These are phyloP conservation scores for Xyliphius kryptos DNA, from an alignment of 2,113 vertebrate species.

Conservation along the genomic window DNA sequence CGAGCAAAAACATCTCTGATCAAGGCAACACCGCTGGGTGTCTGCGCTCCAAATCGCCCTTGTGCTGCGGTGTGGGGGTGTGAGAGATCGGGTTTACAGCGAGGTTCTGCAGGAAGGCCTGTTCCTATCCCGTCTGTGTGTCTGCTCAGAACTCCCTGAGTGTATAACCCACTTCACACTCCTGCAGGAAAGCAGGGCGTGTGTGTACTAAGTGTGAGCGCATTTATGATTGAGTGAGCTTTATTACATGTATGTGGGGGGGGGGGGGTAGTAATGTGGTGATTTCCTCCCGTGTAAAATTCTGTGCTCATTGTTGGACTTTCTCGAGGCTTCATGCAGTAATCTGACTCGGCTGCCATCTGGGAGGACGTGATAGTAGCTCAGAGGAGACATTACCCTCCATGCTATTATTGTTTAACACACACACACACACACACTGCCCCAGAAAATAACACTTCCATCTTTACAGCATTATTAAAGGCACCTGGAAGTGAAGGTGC, in stretches of 20 bases:
- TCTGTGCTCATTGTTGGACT: slow-evolving; percentile 56
- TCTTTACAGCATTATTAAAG: too few relatives aligned
- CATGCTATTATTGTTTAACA: slow-evolving; percentile 47
- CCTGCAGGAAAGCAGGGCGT: too few relatives aligned
- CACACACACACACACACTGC: slow-evolving; percentile 2
- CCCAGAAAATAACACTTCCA: too few relatives aligned
- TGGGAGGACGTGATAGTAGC: slow-evolving; percentile 61
- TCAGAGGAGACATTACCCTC: slow-evolving; percentile 33
- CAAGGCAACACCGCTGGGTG: slow-evolving; percentile 23
- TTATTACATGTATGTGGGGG: slow-evolving; percentile 12
- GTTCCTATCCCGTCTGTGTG: too few relatives aligned
- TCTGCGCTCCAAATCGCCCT: slow-evolving; percentile 33
- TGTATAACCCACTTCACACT: too few relatives aligned
- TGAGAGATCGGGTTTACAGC: too few relatives aligned
- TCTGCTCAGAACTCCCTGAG: too few relatives aligned
- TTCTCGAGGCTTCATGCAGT: slow-evolving; percentile 39
- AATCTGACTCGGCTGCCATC: slow-evolving; percentile 61
- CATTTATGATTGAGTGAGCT: slow-evolving; percentile 9
- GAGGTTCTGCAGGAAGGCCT: too few relatives aligned
- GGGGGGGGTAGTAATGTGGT: slow-evolving; percentile 33
- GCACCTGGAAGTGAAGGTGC: too few relatives aligned
- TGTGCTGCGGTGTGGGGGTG: too few relatives aligned
- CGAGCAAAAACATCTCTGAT: slow-evolving; percentile 20
- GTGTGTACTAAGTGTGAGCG: not conserved
- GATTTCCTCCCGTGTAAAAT: slow-evolving; percentile 62